A percentile compares a stretch with the other conserved stretches of the same genome.
Conservation (phyloP, 2,888 invertebrate genomes). For the Calliphora vomitoria region DNA sequence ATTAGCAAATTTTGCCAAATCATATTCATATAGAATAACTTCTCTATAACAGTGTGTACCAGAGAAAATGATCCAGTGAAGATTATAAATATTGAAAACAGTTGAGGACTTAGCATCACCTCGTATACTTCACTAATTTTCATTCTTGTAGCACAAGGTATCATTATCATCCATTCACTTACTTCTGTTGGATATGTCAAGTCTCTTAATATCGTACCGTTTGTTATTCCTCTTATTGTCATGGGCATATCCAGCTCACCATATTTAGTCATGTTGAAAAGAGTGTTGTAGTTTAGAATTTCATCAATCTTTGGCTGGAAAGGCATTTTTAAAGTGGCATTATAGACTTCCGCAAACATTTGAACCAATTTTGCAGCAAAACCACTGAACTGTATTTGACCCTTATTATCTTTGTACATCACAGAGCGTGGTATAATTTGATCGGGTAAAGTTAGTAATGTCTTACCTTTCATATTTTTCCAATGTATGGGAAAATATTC, state of each 20-base stretch:
- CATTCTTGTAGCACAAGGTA: conserved; percentile 58
- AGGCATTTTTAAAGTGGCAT: conserved; percentile 73
- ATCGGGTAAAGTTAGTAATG: conserved; percentile 74
- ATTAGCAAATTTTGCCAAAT: conserved; percentile 21
- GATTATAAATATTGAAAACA: conserved; percentile 3
- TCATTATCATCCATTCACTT: conserved; percentile 44
- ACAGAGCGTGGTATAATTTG: conserved; percentile 76
- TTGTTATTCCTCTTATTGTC: background rate
- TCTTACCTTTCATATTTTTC: conserved; percentile 44
- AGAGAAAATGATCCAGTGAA: conserved; percentile 48
- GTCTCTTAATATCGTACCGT: background rate
- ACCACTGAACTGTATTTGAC: conserved; percentile 72
- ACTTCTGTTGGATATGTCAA: conserved; percentile 1
- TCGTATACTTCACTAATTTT: conserved; percentile 27
- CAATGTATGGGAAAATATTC: conserved; percentile 30
- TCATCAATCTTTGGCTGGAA: background rate
- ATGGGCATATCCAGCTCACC: conserved; percentile 57
- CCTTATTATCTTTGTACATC: conserved; percentile 61
- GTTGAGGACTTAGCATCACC: background rate
- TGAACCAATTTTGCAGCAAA: conserved; percentile 73
- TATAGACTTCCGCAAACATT: conserved; percentile 75
- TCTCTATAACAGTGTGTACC: conserved; percentile 28
- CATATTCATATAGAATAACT: conserved; percentile 15
- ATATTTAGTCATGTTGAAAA: conserved; percentile 26
- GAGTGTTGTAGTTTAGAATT: background rate